phyloP scores from a whole-genome alignment of 2,888 invertebrate genomes.

The Diaperis boleti region DNA sequence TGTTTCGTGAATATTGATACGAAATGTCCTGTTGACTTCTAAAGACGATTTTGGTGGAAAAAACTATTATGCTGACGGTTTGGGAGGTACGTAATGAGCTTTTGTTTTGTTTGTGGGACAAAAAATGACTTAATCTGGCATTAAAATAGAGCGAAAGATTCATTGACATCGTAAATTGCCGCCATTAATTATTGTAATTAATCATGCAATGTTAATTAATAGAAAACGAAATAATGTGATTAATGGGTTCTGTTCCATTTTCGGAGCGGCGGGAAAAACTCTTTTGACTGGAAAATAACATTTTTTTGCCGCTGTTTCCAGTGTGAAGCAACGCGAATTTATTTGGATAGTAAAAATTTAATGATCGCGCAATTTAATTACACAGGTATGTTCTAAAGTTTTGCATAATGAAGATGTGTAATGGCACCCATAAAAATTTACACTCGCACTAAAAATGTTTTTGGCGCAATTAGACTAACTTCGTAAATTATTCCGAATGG shows the following conservation, averaged over 20 bases:
- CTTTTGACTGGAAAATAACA: slow-evolving; percentile 8
- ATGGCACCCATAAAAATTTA: slow-evolving; percentile 33
- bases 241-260: slow-evolving; percentile 33
- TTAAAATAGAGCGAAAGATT: not conserved
- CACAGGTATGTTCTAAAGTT: slow-evolving; percentile 23
- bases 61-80: too few species aligned
- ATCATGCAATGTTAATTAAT: slow-evolving; percentile 36
- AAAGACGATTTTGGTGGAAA: too few species aligned
- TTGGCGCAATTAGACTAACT: slow-evolving; percentile 34
- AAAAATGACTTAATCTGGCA: slow-evolving; percentile 16
- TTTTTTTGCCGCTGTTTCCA: slow-evolving; percentile 10
- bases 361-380: slow-evolving; percentile 20
- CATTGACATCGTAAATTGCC: slow-evolving; percentile 23
- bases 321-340: slow-evolving; percentile 22
- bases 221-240: slow-evolving; percentile 36
- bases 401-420: slow-evolving; percentile 31
- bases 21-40: slow-evolving; percentile 8
- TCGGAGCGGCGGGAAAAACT: slow-evolving; percentile 5
- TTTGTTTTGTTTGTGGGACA: slow-evolving; percentile 1
- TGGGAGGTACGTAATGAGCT: slow-evolving; percentile 24
- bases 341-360: slow-evolving; percentile 23
- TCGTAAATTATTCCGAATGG: slow-evolving; percentile 33
- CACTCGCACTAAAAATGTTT: slow-evolving; percentile 38
- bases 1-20: slow-evolving; percentile 43
- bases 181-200: slow-evolving; percentile 33